Evolutionary conservation across 2,797 vertebrate species (phyloP), one percentile per base, ranked within the genome.

Genomic region (Myotis myotis): DNA sequence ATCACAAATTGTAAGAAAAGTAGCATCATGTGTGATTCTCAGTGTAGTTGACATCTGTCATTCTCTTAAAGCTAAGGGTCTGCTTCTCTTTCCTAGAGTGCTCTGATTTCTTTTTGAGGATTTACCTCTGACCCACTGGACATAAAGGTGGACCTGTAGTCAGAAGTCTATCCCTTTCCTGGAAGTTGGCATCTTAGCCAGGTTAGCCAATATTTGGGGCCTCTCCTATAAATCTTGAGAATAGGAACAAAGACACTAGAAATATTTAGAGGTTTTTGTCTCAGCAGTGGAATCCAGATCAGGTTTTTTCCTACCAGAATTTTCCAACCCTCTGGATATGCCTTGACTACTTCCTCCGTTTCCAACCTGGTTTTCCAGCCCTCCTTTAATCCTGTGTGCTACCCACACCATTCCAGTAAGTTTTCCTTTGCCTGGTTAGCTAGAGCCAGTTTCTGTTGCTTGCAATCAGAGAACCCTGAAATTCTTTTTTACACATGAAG

Each of bases 101-200:
- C 20, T 47, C 62, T 93, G 36, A 71, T 89, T 87, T 96, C 70
- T 78, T 91, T 91, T 70, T 80, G 70, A 96, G 82, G 36, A 75
- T 17, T 93, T 75, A 74, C 25, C 74, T 94, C 36, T 71, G 64
- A 87, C 20, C 64, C 49, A 51, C 30, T 75, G 38, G 51, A 90
- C 38, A 75, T 25, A 72, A 57, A 75, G 70, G 82, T 33, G n/a
- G 33, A 79, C 53, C 5, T 22, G 3, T 49, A 83, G 53, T 76
- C 57, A 78, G 16, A 51, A 93, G 9, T 33, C 66, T 38, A 87
- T 55, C 36, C n/a, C 22, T 36, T 83, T 79, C 66, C 12, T 49
- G 78, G 41, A 90, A 68, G 5, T 36, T 71, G 51, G 36, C 36
- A 44, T 28, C 2, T 12, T 60, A 57, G 38, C 41, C 70, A 93